Evolutionary conservation across 2,113 vertebrate species (phyloP).

Genomic region (Xiphophorus couchianus): DNA sequence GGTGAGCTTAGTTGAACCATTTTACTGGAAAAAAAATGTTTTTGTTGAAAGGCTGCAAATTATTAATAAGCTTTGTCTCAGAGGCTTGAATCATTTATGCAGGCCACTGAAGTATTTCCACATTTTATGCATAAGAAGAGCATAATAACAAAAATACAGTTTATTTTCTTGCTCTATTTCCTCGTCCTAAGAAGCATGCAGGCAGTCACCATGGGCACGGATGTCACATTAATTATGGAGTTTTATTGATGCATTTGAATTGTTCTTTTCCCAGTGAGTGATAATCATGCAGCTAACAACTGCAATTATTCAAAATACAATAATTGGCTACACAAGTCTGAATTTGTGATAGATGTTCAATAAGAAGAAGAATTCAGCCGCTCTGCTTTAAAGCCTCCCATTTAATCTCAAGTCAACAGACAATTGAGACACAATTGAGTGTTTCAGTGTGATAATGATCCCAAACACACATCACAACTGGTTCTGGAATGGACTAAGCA

Average conservation of each 20-base stretch:
- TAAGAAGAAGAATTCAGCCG: neutral
- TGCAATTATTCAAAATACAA: neutral
- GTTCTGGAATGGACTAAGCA: neutral
- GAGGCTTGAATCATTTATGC: slow-evolving; percentile 51
- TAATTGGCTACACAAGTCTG: neutral
- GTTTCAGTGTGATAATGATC: no score
- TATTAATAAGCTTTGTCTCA: slow-evolving; percentile 49
- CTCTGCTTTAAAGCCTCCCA: no score
- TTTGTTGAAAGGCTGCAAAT: slow-evolving; percentile 38
- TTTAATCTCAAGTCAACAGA: neutral
- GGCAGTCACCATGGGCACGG: neutral
- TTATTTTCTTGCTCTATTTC: neutral
- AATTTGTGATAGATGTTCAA: neutral
- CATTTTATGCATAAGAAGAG: slow-evolving; percentile 18
- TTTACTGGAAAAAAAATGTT: slow-evolving; percentile 15
- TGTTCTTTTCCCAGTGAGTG: neutral
- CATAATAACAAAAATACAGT: slow-evolving; percentile 2
- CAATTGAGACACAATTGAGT: neutral
- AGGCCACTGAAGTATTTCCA: slow-evolving; percentile 36
- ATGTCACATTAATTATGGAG: neutral
- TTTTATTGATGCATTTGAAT: neutral
- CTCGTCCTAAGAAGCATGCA: neutral
- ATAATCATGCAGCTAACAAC: neutral
- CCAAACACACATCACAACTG: neutral
- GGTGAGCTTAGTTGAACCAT: slow-evolving; percentile 3